Evolutionary conservation across 2,113 vertebrate genomes (phyloP).

Genomic region (Tachuris rubrigastra): DNA sequence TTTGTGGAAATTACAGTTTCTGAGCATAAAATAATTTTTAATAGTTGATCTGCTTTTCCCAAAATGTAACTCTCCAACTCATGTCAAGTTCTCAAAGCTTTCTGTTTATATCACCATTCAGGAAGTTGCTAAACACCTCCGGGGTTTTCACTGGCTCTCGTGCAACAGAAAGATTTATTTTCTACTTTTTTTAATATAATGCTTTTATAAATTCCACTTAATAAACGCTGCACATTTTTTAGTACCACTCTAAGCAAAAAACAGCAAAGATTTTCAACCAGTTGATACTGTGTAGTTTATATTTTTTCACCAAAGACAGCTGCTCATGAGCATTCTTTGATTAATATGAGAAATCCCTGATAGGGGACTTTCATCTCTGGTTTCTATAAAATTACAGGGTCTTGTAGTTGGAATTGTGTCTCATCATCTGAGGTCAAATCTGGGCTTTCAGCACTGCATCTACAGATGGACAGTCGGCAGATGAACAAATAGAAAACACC

Average conservation of each 20-base stretch:
- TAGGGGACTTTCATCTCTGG: background rate
- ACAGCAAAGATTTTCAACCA: background rate
- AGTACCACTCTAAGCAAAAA: conserved; percentile 32
- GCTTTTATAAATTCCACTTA: conserved; percentile 35
- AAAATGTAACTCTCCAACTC: background rate
- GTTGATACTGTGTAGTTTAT: conserved; percentile 3
- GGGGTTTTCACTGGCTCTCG: conserved; percentile 43
- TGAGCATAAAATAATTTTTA: background rate
- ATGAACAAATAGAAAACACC: background rate
- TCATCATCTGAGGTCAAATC: background rate
- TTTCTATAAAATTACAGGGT: background rate
- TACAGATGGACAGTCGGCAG: background rate
- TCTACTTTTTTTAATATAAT: background rate
- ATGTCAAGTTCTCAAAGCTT: background rate
- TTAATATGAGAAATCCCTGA: background rate
- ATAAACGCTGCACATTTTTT: background rate
- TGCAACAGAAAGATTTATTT: background rate
- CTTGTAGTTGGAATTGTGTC: background rate
- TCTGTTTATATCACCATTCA: background rate
- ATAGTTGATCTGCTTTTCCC: background rate
- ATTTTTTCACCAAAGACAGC: background rate
- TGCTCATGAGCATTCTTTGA: background rate
- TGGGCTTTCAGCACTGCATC: background rate
- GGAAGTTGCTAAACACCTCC: conserved; percentile 26
- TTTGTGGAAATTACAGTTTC: conserved; percentile 30